Conservation (phyloP, 2,888 invertebrate species). For the Bugula neritina region DNA sequence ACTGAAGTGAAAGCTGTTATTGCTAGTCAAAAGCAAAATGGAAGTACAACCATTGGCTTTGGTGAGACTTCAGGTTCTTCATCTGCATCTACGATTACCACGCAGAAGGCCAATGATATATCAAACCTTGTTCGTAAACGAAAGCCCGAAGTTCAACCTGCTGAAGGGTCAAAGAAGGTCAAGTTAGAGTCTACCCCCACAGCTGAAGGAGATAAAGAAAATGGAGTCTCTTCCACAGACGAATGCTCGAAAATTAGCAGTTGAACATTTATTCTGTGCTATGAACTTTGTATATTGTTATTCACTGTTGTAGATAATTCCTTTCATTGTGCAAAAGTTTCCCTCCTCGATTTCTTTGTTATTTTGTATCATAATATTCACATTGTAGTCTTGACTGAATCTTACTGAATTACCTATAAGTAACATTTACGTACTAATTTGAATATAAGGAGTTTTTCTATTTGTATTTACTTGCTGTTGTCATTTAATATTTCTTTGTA, state of each 20-base stretch:
- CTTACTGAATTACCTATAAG: too few species aligned
- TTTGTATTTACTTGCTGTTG: too few species aligned
- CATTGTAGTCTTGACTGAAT: too few species aligned
- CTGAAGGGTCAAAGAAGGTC: slow-evolving; percentile 27
- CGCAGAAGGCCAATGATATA: slow-evolving; percentile 18
- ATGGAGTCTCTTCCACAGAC: neutral
- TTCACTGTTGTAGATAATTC: too few species aligned
- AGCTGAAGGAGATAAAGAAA: slow-evolving; percentile 2
- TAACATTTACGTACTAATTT: too few species aligned
- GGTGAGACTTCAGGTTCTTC: neutral
- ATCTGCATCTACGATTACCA: neutral
- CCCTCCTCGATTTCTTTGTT: too few species aligned
- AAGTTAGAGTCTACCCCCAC: slow-evolving; percentile 2
- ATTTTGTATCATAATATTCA: too few species aligned
- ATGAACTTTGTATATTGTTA: too few species aligned
- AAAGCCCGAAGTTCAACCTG: slow-evolving; percentile 41
- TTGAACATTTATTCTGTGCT: too few species aligned
- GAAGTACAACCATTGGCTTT: slow-evolving; percentile 17
- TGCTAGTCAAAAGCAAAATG: neutral
- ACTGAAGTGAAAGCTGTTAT: slow-evolving; percentile 7
- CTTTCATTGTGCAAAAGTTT: too few species aligned
- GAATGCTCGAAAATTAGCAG: neutral
- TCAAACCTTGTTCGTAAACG: slow-evolving; percentile 17
- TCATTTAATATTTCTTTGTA: too few species aligned
- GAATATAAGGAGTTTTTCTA: too few species aligned